These are phyloP conservation scores for Cichlasoma orientale DNA, from an alignment of 2,797 vertebrate genomes.

Conservation along the genomic window DNA sequence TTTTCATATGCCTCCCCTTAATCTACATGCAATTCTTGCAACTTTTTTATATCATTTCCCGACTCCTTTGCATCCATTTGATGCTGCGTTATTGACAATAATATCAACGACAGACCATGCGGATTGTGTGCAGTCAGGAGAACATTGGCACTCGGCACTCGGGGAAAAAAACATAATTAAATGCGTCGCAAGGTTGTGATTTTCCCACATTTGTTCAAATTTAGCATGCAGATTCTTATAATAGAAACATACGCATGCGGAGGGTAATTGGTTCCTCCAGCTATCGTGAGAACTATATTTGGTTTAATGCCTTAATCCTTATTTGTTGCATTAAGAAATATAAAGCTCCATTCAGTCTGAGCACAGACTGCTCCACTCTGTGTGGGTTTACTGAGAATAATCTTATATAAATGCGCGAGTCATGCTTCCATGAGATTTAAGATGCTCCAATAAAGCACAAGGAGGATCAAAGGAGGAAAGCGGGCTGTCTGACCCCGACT, in stretches of 20 bases:
- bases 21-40: not conserved
- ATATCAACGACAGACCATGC: conserved; percentile 1
- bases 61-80: conserved; percentile 5
- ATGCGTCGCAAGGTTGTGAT: conserved; percentile 49
- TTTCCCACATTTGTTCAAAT: conserved; percentile 63
- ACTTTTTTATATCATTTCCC: conserved; percentile 1
- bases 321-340: conserved; percentile 71
- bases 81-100: conserved; percentile 13
- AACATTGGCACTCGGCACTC: conserved; percentile 11
- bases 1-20: conserved; percentile 5
- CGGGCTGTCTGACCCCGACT: conserved; percentile 52
- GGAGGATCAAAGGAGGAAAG: conserved; percentile 57
- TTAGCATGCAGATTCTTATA: conserved; percentile 52
- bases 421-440: conserved; percentile 69
- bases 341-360: conserved; percentile 67
- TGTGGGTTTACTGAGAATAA: conserved; percentile 68
- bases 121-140: conserved; percentile 14
- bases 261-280: conserved; percentile 66
- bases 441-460: conserved; percentile 55
- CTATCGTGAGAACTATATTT: conserved; percentile 70
- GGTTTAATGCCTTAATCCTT: conserved; percentile 73
- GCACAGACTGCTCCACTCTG: conserved; percentile 54
- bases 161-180: conserved; percentile 41
- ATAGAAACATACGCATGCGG: conserved; percentile 47
- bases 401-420: conserved; percentile 60